Evolutionary conservation across 2,113 vertebrate species (phyloP), one percentile per base, ranked within the genome.

Genomic region (Desmodus rotundus): DNA sequence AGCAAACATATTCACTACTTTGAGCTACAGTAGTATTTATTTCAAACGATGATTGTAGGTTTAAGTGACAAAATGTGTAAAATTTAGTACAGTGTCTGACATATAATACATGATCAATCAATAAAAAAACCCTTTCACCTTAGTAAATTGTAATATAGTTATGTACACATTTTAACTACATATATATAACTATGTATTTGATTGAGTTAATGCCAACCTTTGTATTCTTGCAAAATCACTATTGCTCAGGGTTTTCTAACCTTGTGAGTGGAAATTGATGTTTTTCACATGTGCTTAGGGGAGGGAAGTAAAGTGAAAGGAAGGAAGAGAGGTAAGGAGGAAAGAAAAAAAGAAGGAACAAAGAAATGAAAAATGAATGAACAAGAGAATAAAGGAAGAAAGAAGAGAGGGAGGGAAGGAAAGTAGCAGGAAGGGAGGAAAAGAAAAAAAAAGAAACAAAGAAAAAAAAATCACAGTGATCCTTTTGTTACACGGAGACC

Each of bases 191-290:
- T 41, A 9, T 3, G 6, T 31, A 74, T 87, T 77, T 87, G n/a
- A 56, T 74, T 94, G 33, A 33, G 33, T 56, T 41, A 80, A 86
- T 56, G 12, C 8, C 8, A 92, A 11, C 20, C 16, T 28, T 94
- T 90, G 70, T 54, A 26, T 81, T 96, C 33, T 89, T 77, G 26
- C 87, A 38, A 93, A 72, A 94, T 47, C 52, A 84, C 65, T 89
- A 87, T 72, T 88, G 38, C 15, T 63, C 61, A 33, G 7, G 26
- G 26, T 12, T 31, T 87, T 63, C 83, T 31, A 63, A 17, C 5
- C 58, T 38, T 65, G 14, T 17, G 22, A 72, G 22, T 91, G 65
- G 17, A 73, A 93, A 86, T 45, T 13, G 12, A 63, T 74, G 45
- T 56, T 76, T 92, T 72, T 38, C 9, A 38, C 16, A 43, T 50